Evolutionary conservation across 2,113 vertebrate species (phyloP), one percentile per base, ranked within the genome.

Genomic region (Chaenocephalus aceratus): DNA sequence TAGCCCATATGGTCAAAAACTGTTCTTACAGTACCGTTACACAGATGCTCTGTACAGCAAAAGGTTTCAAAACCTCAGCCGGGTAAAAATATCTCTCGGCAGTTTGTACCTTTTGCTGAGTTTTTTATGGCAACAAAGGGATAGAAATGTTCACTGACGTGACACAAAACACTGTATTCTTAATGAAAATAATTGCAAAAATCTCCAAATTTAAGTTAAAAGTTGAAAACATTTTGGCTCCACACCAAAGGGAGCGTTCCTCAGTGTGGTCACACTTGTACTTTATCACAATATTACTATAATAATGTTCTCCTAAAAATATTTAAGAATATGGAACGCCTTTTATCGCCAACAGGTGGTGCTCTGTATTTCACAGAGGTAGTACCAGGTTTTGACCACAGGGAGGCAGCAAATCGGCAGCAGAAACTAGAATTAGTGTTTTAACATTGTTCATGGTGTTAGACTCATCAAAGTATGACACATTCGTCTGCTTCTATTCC

Each of bases 371-470:
- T 79, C 58, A 58, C 54, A 86, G 62, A 62, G 14, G 88, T 86
- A 85, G 81, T 88, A 66, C 61, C 71, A 8, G 0, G 16, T 49
- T 82, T 82, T 82, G 66, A 81, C 89, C 88, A 92, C 83, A 87
- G 21, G 72, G 87, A 52, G 80, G 87, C 83, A 76, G 21, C 21
- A 21, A 21, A 21, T 21, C 21, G 21, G 21, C 21, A 21, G 48
- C 15, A 58, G 10, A 79, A 59, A 16, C 18, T 44, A 41, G 23
- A 61, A 12, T 10, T 58, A 51, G 49, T 21, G 44, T 10, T 13
- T 71, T 41, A 61, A n/a, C 18, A 41, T 57, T 63, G 68, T 72
- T 61, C 52, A 41, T 5, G 4, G 34, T 34, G 10, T 72, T 57
- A 63, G 44, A 52, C 8, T 67, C 18, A 21, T 26, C 18, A 59